Percentiles rank a stretch among this genome's conserved stretches.
Evolutionary conservation across 2,113 vertebrate genomes (phyloP).

Genomic region (Damaliscus lunatus): DNA sequence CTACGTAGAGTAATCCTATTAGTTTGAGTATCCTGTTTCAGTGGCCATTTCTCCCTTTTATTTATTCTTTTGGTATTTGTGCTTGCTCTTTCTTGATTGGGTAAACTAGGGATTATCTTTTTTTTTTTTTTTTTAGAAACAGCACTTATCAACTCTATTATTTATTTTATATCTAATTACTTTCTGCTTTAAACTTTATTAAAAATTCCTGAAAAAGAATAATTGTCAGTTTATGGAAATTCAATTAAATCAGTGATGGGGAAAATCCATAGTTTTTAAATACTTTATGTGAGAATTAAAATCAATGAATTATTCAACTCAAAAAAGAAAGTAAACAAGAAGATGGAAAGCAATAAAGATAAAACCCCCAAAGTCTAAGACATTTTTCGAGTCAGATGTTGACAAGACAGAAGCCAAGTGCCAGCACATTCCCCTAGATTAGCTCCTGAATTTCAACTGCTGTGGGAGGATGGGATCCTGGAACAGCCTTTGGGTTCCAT

Average conservation of each 20-base stretch:
- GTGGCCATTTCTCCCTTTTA: background rate
- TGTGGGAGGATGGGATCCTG: background rate
- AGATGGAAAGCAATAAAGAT: background rate
- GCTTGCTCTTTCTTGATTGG: background rate
- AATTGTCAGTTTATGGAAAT: background rate
- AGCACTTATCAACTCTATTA: background rate
- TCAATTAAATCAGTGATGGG: background rate
- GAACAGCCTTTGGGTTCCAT: background rate
- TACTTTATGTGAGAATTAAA: background rate
- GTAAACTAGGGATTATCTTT: background rate
- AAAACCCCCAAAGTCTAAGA: background rate
- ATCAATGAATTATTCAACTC: background rate
- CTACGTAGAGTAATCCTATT: background rate
- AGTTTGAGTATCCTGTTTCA: background rate
- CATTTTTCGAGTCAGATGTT: background rate
- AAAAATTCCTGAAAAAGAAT: background rate
- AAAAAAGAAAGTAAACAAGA: background rate
- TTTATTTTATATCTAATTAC: background rate
- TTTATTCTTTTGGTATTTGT: background rate
- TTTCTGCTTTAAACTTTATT: conserved; percentile 11
- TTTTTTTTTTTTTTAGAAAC: background rate
- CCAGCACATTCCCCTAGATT: background rate
- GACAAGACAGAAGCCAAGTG: background rate
- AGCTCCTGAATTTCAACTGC: background rate
- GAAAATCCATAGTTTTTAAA: background rate